A percentile compares a stretch with the other conserved stretches of the same genome.
Evolutionary conservation across 2,113 vertebrate genomes (phyloP).

Genomic region (Conger conger): DNA sequence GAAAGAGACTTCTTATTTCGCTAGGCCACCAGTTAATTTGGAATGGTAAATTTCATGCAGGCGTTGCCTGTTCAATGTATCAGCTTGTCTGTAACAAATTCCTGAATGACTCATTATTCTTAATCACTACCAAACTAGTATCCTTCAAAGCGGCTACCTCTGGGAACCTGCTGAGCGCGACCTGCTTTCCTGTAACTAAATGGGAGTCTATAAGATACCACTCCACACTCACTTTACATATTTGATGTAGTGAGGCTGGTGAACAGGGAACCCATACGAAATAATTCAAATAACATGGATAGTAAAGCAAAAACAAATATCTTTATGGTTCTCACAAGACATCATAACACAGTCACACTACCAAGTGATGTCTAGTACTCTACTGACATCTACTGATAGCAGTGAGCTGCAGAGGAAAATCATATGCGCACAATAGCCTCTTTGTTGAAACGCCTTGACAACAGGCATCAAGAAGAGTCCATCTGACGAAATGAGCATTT

Average conservation of each 20-base stretch:
- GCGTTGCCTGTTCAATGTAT: slow-evolving; percentile 12
- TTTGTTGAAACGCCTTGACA: background rate
- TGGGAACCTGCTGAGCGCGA: background rate
- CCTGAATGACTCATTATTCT: slow-evolving; percentile 9
- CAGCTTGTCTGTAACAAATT: slow-evolving; percentile 16
- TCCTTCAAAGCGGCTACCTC: background rate
- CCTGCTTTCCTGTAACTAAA: slow-evolving; percentile 17
- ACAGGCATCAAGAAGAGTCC: background rate
- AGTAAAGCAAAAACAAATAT: background rate
- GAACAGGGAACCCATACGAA: background rate
- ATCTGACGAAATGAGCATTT: background rate
- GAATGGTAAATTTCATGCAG: slow-evolving; percentile 23
- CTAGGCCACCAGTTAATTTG: slow-evolving; percentile 20
- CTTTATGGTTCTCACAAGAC: background rate
- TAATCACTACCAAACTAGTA: background rate
- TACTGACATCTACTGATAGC: slow-evolving; percentile 75
- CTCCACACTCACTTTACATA: background rate
- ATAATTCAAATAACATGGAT: background rate
- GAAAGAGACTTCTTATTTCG: slow-evolving; percentile 14
- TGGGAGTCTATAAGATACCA: background rate
- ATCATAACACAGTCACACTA: background rate
- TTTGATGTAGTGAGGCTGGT: background rate
- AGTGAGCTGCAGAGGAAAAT: slow-evolving; percentile 57
- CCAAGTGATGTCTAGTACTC: slow-evolving; percentile 59
- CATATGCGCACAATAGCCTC: background rate